Base-by-base conservation (phyloP, 2,888 invertebrate species). In the Pristionchus japonicus region DNA sequence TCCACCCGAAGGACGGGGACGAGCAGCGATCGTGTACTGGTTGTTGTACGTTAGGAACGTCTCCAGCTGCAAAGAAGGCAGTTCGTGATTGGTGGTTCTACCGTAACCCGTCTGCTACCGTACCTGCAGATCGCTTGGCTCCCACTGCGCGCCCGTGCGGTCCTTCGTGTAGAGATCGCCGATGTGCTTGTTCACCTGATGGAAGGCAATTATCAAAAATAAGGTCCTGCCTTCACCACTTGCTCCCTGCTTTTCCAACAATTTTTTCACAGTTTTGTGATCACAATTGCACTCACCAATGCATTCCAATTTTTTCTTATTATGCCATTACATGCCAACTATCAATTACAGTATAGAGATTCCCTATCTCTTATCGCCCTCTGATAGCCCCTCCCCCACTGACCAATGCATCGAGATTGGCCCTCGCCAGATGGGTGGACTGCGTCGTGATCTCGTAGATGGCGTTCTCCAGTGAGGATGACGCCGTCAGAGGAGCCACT, bases 381-480 rank as follows among this genome's bases (percentile, higher is more conserved):
- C 23, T 3, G 7, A 17, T 31, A 64, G 27, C 64, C 43, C 34
- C 27, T 27, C 77, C n/a, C 13, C 77, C 20, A 27, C 77, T 47
- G 43, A 77, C 77, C 47, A 77, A 20, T 77, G n/a, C 20, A 47
- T 77, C 77, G 27, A 77, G 43, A 40, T 77, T 47, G n/a, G 77
- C 77, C 27, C 77, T 77, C 27, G 43, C 77, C 47, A 43, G 15
- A 3, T 27, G 40, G 11, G 77, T 40, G n/a, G n/a, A 23, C 43
- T 43, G 77, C 0, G 77, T 77, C 2, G 77, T 77, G 9, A 77
- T 40, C 43, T 77, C 43, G 47, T 77, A 43, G 77, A 77, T 77
- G 20, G 17, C n/a, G 6, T 40, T n/a, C 77, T 77, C 77, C 40
- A 77, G 77, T 37, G 43, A 17, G 17, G 40, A n/a, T 43, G 20